Conservation (phyloP, 2,888 invertebrate species). For the Endomychus coccineus region DNA sequence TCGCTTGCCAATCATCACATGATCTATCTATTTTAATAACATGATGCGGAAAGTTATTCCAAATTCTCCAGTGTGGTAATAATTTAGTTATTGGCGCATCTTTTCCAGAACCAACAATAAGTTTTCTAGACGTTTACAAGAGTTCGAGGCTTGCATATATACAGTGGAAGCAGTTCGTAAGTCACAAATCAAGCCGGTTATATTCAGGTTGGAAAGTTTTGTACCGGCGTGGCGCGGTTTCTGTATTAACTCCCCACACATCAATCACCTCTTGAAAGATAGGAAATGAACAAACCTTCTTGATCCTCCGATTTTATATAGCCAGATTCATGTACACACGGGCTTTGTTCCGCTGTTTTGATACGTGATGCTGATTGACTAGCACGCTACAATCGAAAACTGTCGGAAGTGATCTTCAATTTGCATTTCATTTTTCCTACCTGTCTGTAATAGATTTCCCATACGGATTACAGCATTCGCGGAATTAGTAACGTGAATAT, state of each 20-base stretch:
- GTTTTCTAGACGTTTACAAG: slow-evolving; percentile 14
- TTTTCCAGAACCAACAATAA: slow-evolving; percentile 1
- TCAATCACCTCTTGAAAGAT: slow-evolving; percentile 44
- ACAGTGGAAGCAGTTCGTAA: no score
- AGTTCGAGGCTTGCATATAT: slow-evolving; percentile 13
- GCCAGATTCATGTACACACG: slow-evolving; percentile 33
- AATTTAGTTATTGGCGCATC: no score
- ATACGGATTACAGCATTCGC: no score
- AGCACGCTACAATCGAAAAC: no score
- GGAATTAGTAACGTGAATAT: no score
- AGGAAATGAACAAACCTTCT: slow-evolving; percentile 44
- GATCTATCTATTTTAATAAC: no score
- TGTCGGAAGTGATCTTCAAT: no score
- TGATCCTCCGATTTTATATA: slow-evolving; percentile 36
- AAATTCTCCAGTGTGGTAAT: no score
- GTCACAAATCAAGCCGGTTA: slow-evolving; percentile 27
- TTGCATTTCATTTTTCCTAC: no score
- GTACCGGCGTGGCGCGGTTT: slow-evolving; percentile 19
- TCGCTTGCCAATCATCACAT: no score
- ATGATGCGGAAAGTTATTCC: no score
- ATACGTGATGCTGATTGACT: slow-evolving; percentile 30
- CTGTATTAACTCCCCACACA: slow-evolving; percentile 35
- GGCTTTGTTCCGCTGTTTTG: slow-evolving; percentile 29
- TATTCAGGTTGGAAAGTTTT: slow-evolving; percentile 30
- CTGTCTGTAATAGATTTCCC: no score